Evolutionary conservation across 2,888 invertebrate genomes (phyloP).

Genomic region (Trimorus sp.): DNA sequence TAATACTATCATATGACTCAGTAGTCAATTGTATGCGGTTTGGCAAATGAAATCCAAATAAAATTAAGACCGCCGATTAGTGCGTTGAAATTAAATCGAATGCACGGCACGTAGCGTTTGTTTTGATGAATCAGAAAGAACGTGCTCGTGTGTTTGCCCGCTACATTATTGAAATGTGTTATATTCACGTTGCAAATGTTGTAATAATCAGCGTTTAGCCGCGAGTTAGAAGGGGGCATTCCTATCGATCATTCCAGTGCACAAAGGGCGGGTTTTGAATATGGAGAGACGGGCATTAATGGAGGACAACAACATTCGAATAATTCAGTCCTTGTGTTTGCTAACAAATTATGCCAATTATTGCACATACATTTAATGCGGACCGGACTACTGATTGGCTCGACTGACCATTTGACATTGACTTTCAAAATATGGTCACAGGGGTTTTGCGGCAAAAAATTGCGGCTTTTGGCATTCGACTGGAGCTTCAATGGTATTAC

Average conservation of each 20-base stretch:
- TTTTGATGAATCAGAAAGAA: conserved; percentile 43
- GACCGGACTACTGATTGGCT: too few species aligned
- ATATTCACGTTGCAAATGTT: conserved; percentile 48
- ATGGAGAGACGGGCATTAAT: conserved; percentile 41
- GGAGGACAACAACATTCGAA: conserved; percentile 9
- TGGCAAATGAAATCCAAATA: conserved; percentile 37
- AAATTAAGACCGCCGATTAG: conserved; percentile 42
- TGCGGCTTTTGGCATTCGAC: too few species aligned
- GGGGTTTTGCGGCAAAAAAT: too few species aligned
- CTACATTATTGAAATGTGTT: conserved; percentile 45
- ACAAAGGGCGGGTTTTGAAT: conserved; percentile 39
- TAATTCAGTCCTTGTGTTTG: conserved; percentile 17
- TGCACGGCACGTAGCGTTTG: conserved; percentile 37
- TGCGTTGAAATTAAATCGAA: conserved; percentile 17
- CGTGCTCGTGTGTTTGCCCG: conserved; percentile 17
- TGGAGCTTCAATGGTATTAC: too few species aligned
- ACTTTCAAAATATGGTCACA: not conserved
- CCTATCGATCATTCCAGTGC: conserved; percentile 29
- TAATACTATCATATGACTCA: too few species aligned
- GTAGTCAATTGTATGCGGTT: conserved; percentile 11
- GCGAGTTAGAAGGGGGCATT: conserved; percentile 2
- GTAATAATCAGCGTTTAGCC: conserved; percentile 49
- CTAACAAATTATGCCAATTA: conserved; percentile 35
- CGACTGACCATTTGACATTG: not conserved
- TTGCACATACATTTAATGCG: conserved; percentile 7